phyloP scores from a whole-genome alignment of 2,797 vertebrate genomes.

The Gallinago nigripennis region DNA sequence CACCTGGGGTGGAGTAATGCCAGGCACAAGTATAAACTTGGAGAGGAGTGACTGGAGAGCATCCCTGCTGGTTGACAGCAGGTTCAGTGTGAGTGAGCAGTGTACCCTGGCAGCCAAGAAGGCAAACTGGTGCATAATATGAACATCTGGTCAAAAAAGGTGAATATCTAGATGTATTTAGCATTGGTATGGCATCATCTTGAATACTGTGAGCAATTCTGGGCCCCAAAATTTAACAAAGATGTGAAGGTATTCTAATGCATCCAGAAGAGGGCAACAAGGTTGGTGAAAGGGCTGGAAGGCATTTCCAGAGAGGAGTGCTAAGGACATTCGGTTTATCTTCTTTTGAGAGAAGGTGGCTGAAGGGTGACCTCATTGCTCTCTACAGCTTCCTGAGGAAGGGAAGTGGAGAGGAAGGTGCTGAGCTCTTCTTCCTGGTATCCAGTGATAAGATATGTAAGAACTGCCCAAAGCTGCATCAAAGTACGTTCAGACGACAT shows the following conservation, averaged over 20 bases:
- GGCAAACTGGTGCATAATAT: not conserved
- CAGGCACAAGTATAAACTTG: not conserved
- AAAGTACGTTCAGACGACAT: not conserved
- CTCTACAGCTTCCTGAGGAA: not conserved
- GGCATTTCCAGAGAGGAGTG: not conserved
- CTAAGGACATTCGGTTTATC: not conserved
- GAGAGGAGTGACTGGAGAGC: not conserved
- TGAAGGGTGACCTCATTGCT: not conserved
- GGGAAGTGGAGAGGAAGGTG: not conserved
- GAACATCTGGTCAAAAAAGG: not conserved
- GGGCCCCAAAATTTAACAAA: not conserved
- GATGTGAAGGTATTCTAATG: not conserved
- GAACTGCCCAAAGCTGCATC: not conserved
- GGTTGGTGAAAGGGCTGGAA: not conserved
- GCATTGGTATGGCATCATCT: fast-evolving
- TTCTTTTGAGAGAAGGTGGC: not conserved
- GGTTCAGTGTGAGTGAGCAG: not conserved
- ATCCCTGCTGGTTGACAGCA: not conserved
- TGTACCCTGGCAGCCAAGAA: not conserved
- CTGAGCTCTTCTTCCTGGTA: not conserved
- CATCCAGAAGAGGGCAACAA: not conserved
- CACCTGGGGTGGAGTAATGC: not conserved
- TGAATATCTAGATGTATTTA: not conserved
- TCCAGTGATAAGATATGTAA: not conserved
- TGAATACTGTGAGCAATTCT: not conserved